phyloP scores from a whole-genome alignment of 2,113 vertebrate species.

The Cygnus buccinator region DNA sequence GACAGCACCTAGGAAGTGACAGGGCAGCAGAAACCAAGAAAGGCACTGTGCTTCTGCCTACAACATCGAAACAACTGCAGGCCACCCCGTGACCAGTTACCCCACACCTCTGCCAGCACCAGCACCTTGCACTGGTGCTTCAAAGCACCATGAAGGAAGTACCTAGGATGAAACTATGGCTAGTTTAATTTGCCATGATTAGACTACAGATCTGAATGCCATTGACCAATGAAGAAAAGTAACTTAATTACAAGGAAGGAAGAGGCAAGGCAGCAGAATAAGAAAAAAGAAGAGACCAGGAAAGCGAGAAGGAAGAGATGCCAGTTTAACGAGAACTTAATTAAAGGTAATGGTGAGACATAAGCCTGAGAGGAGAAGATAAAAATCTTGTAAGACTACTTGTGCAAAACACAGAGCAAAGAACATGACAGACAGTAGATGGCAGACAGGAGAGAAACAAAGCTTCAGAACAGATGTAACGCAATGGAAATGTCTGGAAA shows the following conservation, averaged over 20 bases:
- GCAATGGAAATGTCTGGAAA: neutral
- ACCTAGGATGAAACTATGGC: neutral
- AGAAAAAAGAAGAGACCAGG: neutral
- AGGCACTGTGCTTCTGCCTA: neutral
- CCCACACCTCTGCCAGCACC: neutral
- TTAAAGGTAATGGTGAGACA: neutral
- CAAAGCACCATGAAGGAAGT: neutral
- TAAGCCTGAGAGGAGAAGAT: neutral
- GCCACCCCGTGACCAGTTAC: neutral
- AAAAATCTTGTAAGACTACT: neutral
- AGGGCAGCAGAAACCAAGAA: neutral
- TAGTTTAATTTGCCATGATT: neutral
- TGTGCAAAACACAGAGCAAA: neutral
- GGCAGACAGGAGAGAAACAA: neutral
- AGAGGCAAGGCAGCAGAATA: neutral
- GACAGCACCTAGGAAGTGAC: neutral
- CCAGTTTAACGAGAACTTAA: constrained; percentile 9
- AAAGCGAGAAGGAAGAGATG: neutral
- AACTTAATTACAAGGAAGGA: neutral
- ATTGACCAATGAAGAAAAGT: neutral
- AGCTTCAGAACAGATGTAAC: neutral
- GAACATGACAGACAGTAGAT: neutral
- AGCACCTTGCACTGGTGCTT: neutral
- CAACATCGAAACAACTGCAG: neutral
- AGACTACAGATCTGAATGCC: neutral